These are phyloP conservation scores for Acholoe squamosa DNA, from an alignment of 2,888 invertebrate genomes.

Conservation along the genomic window DNA sequence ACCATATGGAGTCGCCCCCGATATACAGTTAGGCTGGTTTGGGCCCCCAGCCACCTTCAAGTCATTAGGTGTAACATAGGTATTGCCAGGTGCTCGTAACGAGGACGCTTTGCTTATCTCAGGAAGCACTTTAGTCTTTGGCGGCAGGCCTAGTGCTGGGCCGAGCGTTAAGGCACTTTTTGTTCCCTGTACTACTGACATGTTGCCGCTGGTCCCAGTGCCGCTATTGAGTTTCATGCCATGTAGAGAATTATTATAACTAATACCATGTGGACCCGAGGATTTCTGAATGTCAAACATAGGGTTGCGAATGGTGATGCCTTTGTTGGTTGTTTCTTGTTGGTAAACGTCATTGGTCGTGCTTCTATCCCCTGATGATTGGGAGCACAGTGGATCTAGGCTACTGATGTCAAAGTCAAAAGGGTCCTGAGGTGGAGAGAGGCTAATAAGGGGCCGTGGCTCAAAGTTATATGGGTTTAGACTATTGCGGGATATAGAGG, in stretches of 20 bases:
- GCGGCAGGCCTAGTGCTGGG: not conserved
- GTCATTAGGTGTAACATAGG: slow-evolving; percentile 8
- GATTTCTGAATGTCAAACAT: slow-evolving; percentile 25
- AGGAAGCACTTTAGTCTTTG: not conserved
- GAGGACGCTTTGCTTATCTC: not conserved
- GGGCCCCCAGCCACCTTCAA: not conserved
- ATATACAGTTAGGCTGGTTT: slow-evolving; percentile 42
- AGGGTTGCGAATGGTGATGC: slow-evolving; percentile 49
- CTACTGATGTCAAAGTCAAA: slow-evolving; percentile 67
- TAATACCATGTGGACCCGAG: not conserved
- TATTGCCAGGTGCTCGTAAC: not conserved
- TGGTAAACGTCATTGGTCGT: not conserved
- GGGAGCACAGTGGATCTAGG: slow-evolving; percentile 67
- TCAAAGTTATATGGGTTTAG: slow-evolving; percentile 41
- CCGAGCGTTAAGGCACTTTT: slow-evolving; percentile 24
- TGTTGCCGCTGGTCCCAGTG: not conserved
- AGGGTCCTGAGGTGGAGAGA: slow-evolving; percentile 37
- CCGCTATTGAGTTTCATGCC: not conserved
- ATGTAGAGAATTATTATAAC: not conserved
- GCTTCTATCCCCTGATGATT: not conserved
- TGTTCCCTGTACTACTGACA: not conserved
- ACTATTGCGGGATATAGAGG: not conserved
- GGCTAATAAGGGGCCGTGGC: slow-evolving; percentile 10
- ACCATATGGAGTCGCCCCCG: slow-evolving; percentile 11
- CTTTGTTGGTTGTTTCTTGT: slow-evolving; percentile 9